Percentiles rank a stretch among this genome's conserved stretches.
phyloP scores from a whole-genome alignment of 2,888 invertebrate genomes.

The Patella depressa region DNA sequence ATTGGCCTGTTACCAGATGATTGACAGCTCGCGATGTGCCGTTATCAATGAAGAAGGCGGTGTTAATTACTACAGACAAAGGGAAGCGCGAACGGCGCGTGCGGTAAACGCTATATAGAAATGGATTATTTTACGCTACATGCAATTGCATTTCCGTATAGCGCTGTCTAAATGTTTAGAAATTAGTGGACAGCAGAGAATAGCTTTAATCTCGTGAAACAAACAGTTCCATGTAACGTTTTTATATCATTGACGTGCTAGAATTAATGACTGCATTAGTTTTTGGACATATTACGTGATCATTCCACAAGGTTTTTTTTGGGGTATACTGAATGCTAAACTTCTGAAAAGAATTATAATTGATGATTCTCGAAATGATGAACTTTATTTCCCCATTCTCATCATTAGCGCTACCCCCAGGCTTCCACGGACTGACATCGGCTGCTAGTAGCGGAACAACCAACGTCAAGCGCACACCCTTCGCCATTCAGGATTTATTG shows the following conservation, averaged over 20 bases:
- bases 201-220: no score
- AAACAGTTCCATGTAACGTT: no score
- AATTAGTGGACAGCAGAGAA: no score
- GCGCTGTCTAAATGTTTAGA: neutral
- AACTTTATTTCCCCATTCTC: conserved; percentile 8
- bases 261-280: no score
- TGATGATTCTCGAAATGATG: neutral
- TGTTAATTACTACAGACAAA: conserved; percentile 2
- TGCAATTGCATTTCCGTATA: conserved; percentile 10
- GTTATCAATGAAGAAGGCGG: conserved; percentile 3
- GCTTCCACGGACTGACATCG: neutral
- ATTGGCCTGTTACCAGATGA: neutral
- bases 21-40: neutral
- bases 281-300: no score
- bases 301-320: no score
- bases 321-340: no score
- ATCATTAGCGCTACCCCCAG: neutral
- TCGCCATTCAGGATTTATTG: conserved; percentile 4
- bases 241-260: no score
- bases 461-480: neutral
- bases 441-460: neutral
- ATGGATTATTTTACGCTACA: conserved; percentile 2
- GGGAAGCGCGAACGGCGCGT: conserved; percentile 5
- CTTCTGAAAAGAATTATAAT: neutral
- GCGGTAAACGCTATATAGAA: conserved; percentile 9